Evolutionary conservation across 2,888 invertebrate species (phyloP), one percentile per base, ranked within the genome.

Genomic region (Plagodis pulveraria): DNA sequence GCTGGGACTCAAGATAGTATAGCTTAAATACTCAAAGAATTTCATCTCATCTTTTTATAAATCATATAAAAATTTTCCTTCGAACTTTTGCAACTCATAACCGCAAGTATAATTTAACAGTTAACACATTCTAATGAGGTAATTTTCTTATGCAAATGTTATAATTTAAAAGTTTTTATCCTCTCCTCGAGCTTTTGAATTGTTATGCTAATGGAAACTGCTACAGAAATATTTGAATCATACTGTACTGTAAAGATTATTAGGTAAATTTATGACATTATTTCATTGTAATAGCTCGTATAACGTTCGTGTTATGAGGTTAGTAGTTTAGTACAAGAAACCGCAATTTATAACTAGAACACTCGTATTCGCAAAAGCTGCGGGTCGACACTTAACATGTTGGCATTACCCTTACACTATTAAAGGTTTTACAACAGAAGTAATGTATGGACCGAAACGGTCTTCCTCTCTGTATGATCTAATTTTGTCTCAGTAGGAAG

Each of bases 401-500:
- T 71, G 65, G 66, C 74, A 81, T 77, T 75, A 76, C 77, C 73
- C 67, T 77, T 75, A 80, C 78, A 81, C 84, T 84, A 84, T 85
- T 83, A 85, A 81, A 81, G 83, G 83, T 84, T 86, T 86, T 86
- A 84, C 83, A 86, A 75, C 82, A 77, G 76, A 84, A 83, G 83
- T 86, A 84, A 86, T 83, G 80, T 81, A 83, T 81, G 83, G 77
- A 73, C 71, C 75, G 78, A 73, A 75, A 74, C 74, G 71, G 78
- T 83, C 82, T 80, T 82, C 81, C 83, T 85, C 83, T 81, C 75
- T 81, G 85, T 83, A 84, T 88, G 86, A 87, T 88, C 87, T 88
- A 89, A 88, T 89, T 89, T 87, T 82, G 87, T 88, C 83, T 85
- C 86, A 83, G 86, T 85, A 86, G 82, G 81, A 86, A 86, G 84